Conservation (phyloP, 2,113 vertebrate genomes). For the Centropus unirufus region DNA sequence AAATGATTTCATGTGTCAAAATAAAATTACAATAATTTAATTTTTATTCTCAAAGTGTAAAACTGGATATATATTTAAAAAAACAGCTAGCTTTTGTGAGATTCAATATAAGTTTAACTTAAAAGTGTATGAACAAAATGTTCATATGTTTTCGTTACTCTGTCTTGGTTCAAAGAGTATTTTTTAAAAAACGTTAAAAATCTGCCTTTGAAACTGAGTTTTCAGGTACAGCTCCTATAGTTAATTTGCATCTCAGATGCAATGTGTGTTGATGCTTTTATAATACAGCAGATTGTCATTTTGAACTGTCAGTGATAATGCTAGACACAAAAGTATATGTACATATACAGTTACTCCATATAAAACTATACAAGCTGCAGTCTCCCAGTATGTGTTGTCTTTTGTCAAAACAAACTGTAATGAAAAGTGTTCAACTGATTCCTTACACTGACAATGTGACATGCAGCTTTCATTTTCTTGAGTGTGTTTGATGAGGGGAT, state of each 20-base stretch:
- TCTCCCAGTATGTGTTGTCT: background rate
- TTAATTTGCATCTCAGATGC: background rate
- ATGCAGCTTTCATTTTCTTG: constrained; percentile 49
- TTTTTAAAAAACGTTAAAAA: background rate
- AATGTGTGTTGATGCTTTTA: background rate
- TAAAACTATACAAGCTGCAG: background rate
- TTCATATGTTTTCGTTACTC: background rate
- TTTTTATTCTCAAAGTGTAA: constrained; percentile 42
- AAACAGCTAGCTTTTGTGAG: background rate
- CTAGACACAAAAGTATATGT: background rate
- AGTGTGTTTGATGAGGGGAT: constrained; percentile 58
- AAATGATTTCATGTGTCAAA: constrained; percentile 46
- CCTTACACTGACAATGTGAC: constrained; percentile 22
- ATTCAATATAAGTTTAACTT: constrained; percentile 14
- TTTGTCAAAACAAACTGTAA: constrained; percentile 3
- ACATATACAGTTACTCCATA: background rate
- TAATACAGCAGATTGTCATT: background rate
- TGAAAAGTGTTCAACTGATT: constrained; percentile 21
- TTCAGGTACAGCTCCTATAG: background rate
- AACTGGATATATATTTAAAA: background rate
- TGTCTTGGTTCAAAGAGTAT: background rate
- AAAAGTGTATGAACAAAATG: background rate
- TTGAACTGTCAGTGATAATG: background rate
- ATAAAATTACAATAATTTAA: constrained; percentile 31
- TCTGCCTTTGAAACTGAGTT: background rate